phyloP scores from a whole-genome alignment of 2,113 vertebrate species.

The Redunca redunca region DNA sequence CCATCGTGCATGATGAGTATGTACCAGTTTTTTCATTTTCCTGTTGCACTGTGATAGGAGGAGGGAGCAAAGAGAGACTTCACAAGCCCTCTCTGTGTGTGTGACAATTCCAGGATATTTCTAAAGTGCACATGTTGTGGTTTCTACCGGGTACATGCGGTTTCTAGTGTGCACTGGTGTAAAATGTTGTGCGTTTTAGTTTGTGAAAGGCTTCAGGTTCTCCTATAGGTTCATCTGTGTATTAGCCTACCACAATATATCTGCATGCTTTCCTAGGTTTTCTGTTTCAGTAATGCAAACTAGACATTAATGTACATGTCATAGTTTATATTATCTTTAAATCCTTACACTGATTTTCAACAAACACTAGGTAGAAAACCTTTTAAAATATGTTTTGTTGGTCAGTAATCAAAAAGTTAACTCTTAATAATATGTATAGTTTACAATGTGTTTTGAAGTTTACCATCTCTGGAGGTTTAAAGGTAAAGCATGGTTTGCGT shows the following conservation, averaged over 20 bases:
- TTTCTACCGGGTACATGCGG: neutral
- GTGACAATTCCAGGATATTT: neutral
- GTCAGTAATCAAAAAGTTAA: neutral
- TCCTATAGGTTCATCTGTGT: neutral
- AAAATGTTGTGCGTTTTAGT: neutral
- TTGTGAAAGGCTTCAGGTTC: neutral
- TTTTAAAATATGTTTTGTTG: neutral
- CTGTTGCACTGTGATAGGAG: neutral
- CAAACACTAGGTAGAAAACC: neutral
- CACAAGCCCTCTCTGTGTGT: neutral
- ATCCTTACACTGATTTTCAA: neutral
- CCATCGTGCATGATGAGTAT: constrained; percentile 98
- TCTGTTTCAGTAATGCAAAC: neutral
- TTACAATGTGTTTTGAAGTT: neutral
- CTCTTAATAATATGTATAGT: neutral
- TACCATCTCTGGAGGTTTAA: neutral
- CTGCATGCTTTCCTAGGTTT: neutral
- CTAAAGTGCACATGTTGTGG: neutral
- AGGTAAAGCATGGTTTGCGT: neutral
- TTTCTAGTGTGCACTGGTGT: neutral
- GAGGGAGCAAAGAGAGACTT: neutral
- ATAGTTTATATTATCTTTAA: neutral
- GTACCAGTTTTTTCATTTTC: constrained; percentile 68
- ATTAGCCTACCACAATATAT: neutral
- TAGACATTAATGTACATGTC: neutral